A percentile compares a stretch with the other conserved stretches of the same genome.
These are phyloP conservation scores for Ennomos fuscantarius DNA, from an alignment of 2,888 invertebrate species.

Conservation along the genomic window DNA sequence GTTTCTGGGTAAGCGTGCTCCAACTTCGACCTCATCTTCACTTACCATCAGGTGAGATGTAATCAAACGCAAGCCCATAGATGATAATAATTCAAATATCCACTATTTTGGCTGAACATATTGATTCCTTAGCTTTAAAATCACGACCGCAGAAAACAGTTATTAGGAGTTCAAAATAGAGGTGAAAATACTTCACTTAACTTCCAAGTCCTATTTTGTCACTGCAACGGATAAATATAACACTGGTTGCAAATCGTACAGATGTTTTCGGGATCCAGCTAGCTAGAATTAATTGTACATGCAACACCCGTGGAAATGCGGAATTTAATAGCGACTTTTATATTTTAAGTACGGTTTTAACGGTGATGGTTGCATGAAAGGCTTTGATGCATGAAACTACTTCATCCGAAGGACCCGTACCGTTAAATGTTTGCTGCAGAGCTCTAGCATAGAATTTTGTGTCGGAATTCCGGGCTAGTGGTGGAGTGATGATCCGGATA, in stretches of 20 bases:
- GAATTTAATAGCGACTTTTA: slow-evolving; percentile 51
- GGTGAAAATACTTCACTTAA: too few species aligned
- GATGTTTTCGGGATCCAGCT: slow-evolving; percentile 24
- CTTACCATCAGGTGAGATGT: too few species aligned
- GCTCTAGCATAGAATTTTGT: slow-evolving; percentile 39
- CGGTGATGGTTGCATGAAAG: slow-evolving; percentile 41
- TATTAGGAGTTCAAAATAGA: too few species aligned
- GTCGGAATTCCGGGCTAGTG: slow-evolving; percentile 15
- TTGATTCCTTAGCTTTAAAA: too few species aligned
- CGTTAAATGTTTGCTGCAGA: slow-evolving; percentile 42
- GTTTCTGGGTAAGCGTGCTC: too few species aligned
- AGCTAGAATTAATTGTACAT: slow-evolving; percentile 34
- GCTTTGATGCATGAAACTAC: slow-evolving; percentile 46
- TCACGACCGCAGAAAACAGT: too few species aligned
- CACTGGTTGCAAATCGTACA: slow-evolving; percentile 10
- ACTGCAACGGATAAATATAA: too few species aligned
- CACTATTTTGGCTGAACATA: too few species aligned
- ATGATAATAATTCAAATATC: too few species aligned
- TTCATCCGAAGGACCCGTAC: slow-evolving; percentile 42
- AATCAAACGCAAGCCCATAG: too few species aligned
- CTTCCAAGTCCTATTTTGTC: too few species aligned
- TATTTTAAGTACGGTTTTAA: slow-evolving; percentile 44
- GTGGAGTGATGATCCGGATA: not conserved
- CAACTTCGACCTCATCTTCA: too few species aligned
- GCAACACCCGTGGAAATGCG: slow-evolving; percentile 36